Evolutionary conservation across 2,888 invertebrate genomes (phyloP).

Genomic region (Seladonia tumulorum): DNA sequence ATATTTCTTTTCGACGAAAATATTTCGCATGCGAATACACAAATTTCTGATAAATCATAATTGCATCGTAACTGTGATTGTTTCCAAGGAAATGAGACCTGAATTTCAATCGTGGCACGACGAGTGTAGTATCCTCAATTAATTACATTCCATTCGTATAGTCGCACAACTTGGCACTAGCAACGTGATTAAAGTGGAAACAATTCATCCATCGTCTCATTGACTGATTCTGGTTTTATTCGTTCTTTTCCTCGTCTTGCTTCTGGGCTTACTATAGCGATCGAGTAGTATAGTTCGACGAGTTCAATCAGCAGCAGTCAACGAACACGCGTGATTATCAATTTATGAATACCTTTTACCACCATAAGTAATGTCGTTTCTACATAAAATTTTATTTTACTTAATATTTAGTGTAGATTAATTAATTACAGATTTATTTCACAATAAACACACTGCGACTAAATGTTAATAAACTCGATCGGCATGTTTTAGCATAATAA

Average conservation of each 20-base stretch:
- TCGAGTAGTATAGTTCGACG: background rate
- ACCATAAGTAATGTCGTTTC: too few relatives aligned
- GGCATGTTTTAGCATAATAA: too few relatives aligned
- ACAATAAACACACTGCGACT: too few relatives aligned
- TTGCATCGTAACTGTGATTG: background rate
- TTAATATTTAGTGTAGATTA: too few relatives aligned
- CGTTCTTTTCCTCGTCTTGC: background rate
- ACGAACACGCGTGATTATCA: background rate
- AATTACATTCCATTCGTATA: background rate
- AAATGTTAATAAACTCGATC: too few relatives aligned
- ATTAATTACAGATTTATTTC: too few relatives aligned
- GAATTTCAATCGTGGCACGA: background rate
- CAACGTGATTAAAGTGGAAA: background rate
- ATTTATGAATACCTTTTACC: background rate
- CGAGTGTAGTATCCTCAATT: background rate
- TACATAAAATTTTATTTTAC: too few relatives aligned
- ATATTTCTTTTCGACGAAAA: background rate
- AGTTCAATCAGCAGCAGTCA: background rate
- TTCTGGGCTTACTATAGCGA: background rate
- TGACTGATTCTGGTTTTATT: background rate
- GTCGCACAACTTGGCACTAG: background rate
- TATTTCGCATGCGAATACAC: background rate
- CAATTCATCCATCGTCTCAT: constrained; percentile 5
- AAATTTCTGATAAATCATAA: background rate
- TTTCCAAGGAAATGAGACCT: background rate